Evolutionary conservation across 2,113 vertebrate genomes (phyloP).

Genomic region (Odocoileus virginianus): DNA sequence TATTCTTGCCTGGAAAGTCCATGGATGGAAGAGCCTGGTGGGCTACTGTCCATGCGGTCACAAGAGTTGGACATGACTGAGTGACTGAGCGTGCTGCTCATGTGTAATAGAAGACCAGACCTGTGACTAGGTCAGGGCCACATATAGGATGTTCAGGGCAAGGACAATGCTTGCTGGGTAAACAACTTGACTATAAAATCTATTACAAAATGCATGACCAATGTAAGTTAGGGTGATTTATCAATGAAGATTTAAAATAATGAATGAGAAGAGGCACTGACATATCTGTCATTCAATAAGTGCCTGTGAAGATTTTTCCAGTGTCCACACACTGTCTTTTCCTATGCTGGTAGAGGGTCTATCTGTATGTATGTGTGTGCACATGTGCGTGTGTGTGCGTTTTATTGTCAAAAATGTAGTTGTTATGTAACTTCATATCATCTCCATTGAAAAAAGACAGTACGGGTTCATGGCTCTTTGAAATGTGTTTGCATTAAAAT

Average conservation of each 20-base stretch:
- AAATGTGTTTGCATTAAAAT: background rate
- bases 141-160: background rate
- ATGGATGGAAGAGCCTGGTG: background rate
- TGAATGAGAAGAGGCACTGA: background rate
- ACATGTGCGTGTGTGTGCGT: rapidly evolving
- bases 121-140: background rate
- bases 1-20: background rate
- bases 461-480: background rate
- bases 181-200: background rate
- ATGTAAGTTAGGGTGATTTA: background rate
- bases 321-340: rapidly evolving
- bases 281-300: background rate
- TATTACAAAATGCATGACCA: background rate
- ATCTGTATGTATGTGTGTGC: background rate
- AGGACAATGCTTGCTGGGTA: background rate
- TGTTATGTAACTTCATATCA: background rate
- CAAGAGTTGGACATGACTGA: background rate
- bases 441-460: background rate
- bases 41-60: background rate
- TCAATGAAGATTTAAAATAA: background rate
- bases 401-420: background rate
- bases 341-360: background rate
- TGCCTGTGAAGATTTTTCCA: background rate
- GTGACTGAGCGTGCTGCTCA: background rate
- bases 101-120: background rate